Conservation (phyloP, 1,140 invertebrate species). For the Delia radicum region DNA sequence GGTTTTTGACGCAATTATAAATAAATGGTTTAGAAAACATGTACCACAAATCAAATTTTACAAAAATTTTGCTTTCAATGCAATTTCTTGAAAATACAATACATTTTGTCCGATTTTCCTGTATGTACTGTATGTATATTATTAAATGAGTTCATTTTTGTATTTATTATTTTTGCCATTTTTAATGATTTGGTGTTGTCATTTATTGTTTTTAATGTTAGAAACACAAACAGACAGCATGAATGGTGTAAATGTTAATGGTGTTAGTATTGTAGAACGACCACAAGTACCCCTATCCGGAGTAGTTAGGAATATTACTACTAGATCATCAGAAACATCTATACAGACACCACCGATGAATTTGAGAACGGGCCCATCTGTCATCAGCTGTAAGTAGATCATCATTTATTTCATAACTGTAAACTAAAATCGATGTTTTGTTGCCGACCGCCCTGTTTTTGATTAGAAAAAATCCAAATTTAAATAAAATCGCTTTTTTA, state of each 20-base stretch:
- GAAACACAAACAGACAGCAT: conserved; percentile 59
- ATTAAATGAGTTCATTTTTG: background rate
- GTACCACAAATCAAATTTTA: too few species aligned
- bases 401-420: background rate
- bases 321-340: conserved; percentile 29
- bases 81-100: too few species aligned
- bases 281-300: conserved; percentile 59
- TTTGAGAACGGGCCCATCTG: conserved; percentile 30
- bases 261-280: conserved; percentile 63
- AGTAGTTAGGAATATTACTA: conserved; percentile 25
- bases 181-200: too few species aligned
- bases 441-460: too few species aligned
- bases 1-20: too few species aligned
- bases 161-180: background rate
- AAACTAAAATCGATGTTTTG: background rate
- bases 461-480: background rate
- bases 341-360: conserved; percentile 33
- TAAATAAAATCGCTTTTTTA: background rate
- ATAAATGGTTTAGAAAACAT: too few species aligned
- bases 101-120: too few species aligned
- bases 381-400: conserved; percentile 50
- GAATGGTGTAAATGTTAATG: conserved; percentile 71
- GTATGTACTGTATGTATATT: too few species aligned
- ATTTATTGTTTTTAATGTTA: too few species aligned
- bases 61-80: too few species aligned